phyloP scores from a whole-genome alignment of 2,888 invertebrate genomes.

The Apamea sordens region DNA sequence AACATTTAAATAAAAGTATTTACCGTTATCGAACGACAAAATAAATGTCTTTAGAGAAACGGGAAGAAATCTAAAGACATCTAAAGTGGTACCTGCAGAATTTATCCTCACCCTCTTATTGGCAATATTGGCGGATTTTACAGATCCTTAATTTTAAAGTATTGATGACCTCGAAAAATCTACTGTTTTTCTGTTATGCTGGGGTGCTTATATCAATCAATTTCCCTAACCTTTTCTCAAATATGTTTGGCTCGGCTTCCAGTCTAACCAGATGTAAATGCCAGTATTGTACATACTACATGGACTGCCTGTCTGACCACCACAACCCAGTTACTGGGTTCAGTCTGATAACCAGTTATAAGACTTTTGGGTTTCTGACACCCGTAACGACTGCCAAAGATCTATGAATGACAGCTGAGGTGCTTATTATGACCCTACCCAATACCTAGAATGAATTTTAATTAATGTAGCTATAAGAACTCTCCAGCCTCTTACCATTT shows the following conservation, averaged over 20 bases:
- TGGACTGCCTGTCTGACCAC: background rate
- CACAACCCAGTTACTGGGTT: background rate
- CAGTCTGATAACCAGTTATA: background rate
- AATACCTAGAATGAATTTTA: background rate
- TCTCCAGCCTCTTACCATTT: background rate
- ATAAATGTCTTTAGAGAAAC: constrained; percentile 28
- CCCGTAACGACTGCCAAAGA: background rate
- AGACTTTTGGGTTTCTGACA: background rate
- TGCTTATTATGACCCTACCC: no score
- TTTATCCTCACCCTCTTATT: constrained; percentile 1
- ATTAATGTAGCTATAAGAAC: no score
- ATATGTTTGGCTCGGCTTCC: background rate
- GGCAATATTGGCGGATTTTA: constrained; percentile 6
- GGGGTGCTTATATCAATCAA: background rate
- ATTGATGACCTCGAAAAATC: background rate
- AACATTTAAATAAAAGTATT: constrained; percentile 21
- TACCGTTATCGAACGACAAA: constrained; percentile 19
- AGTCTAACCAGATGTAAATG: background rate
- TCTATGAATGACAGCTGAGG: background rate
- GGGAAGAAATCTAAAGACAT: constrained; percentile 4
- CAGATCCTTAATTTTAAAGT: background rate
- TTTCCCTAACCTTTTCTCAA: background rate
- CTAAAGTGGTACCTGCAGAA: background rate
- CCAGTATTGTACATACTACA: background rate
- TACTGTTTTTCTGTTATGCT: background rate